phyloP scores from a whole-genome alignment of 2,797 vertebrate species.

The Denticeps clupeoides region DNA sequence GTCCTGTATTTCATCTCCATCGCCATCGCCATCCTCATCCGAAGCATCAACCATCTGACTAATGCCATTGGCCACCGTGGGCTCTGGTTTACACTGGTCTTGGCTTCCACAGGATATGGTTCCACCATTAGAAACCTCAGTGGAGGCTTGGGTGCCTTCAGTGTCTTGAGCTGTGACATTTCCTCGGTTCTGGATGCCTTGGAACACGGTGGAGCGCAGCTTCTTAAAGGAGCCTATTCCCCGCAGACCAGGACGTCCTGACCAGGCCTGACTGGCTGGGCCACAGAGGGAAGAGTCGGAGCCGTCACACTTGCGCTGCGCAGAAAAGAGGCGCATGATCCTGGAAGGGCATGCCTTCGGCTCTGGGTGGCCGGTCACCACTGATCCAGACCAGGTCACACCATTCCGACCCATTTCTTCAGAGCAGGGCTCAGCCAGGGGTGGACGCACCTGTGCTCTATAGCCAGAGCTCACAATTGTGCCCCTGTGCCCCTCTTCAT shows the following conservation, averaged over 20 bases:
- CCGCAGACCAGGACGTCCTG: constrained; percentile 71
- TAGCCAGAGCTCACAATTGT: constrained; percentile 37
- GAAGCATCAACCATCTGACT: constrained; percentile 9
- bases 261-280: constrained; percentile 62
- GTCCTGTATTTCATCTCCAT: constrained; percentile 55
- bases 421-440: constrained; percentile 25
- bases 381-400: constrained; percentile 42
- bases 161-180: constrained; percentile 29
- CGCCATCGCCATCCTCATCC: constrained; percentile 61
- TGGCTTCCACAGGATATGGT: neutral
- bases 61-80: constrained; percentile 31
- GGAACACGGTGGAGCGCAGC: constrained; percentile 80
- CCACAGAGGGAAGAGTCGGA: constrained; percentile 33
- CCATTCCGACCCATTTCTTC: constrained; percentile 43
- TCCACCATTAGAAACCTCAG: constrained; percentile 29
- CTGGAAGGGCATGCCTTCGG: constrained; percentile 64
- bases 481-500: constrained; percentile 30
- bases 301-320: constrained; percentile 53
- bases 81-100: constrained; percentile 18
- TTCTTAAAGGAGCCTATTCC: constrained; percentile 96
- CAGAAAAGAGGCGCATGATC: constrained; percentile 75
- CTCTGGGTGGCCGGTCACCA: constrained; percentile 38
- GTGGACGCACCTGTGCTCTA: constrained; percentile 32
- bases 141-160: constrained; percentile 19
- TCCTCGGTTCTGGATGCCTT: constrained; percentile 78